A percentile compares a stretch with the other conserved stretches of the same genome.
These are phyloP conservation scores for Bombycilla garrulus DNA, from an alignment of 2,113 vertebrate species.

Conservation along the genomic window DNA sequence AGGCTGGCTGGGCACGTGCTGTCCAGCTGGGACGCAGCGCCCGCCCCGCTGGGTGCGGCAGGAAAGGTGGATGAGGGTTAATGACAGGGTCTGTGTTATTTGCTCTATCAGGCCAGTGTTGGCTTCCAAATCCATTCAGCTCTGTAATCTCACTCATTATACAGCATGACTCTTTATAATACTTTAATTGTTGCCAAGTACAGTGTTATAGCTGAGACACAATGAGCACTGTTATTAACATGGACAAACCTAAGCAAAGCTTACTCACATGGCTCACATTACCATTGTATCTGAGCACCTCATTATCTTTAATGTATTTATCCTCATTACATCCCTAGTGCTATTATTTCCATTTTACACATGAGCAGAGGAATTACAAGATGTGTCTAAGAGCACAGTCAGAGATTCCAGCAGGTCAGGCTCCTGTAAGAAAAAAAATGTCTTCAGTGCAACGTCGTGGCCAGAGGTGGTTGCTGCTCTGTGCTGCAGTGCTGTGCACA, in stretches of 20 bases:
- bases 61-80: conserved; percentile 24
- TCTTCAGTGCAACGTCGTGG: accelerated
- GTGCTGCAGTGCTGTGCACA: accelerated
- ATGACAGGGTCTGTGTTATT: conserved; percentile 52
- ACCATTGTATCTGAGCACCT: not conserved
- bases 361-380: not conserved
- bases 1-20: not conserved
- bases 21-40: not conserved
- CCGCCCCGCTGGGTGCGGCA: not conserved
- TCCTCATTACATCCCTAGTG: conserved; percentile 13
- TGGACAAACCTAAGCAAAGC: conserved; percentile 12
- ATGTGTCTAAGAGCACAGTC: not conserved
- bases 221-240: conserved; percentile 67
- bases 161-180: conserved; percentile 55
- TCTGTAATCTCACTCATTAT: conserved; percentile 71
- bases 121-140: conserved; percentile 69
- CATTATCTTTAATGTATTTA: conserved; percentile 48
- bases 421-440: not conserved
- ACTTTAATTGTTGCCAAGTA: conserved; percentile 64
- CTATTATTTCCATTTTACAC: conserved; percentile 52
- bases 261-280: conserved; percentile 34
- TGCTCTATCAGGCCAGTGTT: conserved; percentile 48
- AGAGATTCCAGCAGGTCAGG: not conserved
- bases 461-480: accelerated
- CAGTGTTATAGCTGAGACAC: conserved; percentile 12